Conservation (phyloP, 2,888 invertebrate genomes). For the Ramazzottius varieornatus region DNA sequence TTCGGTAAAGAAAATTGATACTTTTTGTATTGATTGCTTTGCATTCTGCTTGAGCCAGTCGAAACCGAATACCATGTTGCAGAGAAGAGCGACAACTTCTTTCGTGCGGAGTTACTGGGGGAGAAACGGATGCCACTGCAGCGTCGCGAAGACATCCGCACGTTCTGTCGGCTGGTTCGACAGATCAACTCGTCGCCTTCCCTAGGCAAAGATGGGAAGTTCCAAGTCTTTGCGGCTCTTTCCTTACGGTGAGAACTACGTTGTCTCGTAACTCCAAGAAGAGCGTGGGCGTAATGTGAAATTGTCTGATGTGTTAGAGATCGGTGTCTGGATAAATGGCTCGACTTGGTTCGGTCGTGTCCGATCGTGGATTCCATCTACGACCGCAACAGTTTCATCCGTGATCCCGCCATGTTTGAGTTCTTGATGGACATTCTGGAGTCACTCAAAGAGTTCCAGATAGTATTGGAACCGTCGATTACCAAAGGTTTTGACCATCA, state of each 20-base stretch:
- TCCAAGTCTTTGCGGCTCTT: slow-evolving; percentile 80
- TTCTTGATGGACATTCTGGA: slow-evolving; percentile 69
- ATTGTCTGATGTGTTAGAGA: slow-evolving; percentile 18
- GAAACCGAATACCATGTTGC: neutral
- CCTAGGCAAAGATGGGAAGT: slow-evolving; percentile 92
- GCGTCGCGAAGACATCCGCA: slow-evolving; percentile 44
- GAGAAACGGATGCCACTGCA: slow-evolving; percentile 15
- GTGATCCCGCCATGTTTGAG: slow-evolving; percentile 54
- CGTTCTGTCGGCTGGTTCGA: slow-evolving; percentile 62
- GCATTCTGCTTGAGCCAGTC: neutral
- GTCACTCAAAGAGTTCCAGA: slow-evolving; percentile 58
- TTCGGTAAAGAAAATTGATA: slow-evolving; percentile 38
- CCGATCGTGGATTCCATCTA: slow-evolving; percentile 74
- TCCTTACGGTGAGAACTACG: slow-evolving; percentile 43
- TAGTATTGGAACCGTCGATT: slow-evolving; percentile 24
- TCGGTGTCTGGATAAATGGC: slow-evolving; percentile 47
- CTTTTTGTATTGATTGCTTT: neutral
- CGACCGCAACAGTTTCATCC: slow-evolving; percentile 76
- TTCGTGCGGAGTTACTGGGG: neutral
- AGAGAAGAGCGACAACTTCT: neutral
- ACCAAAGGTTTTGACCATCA: slow-evolving; percentile 23
- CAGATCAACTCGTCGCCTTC: slow-evolving; percentile 60
- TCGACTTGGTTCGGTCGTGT: slow-evolving; percentile 65
- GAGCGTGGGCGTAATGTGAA: too few species aligned
- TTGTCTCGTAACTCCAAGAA: neutral